phyloP scores from a whole-genome alignment of 2,113 vertebrate species.

The Eudyptes chrysolophus region DNA sequence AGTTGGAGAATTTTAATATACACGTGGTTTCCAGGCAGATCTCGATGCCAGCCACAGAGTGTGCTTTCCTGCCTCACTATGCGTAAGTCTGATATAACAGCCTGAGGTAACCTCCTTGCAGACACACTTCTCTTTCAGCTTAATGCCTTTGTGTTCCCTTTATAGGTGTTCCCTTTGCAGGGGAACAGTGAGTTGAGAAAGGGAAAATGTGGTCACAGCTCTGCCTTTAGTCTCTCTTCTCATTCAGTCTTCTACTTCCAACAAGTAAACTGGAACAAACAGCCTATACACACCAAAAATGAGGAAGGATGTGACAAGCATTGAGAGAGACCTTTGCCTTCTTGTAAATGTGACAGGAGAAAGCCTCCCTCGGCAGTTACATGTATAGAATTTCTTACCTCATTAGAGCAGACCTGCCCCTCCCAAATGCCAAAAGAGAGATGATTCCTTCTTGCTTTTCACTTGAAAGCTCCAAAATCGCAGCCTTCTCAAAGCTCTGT shows the following conservation, averaged over 20 bases:
- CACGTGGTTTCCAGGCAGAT: not conserved
- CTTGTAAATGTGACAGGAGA: not conserved
- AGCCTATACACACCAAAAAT: not conserved
- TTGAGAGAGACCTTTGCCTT: not conserved
- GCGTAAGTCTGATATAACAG: not conserved
- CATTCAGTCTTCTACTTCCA: not conserved
- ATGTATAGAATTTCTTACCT: not conserved
- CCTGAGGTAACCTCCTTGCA: not conserved
- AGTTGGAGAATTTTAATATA: not conserved
- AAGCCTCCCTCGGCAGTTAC: not conserved
- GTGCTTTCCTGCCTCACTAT: not conserved
- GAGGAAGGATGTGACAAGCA: not conserved
- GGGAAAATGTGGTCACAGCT: not conserved
- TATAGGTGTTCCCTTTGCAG: not conserved
- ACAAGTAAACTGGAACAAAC: not conserved
- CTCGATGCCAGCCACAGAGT: not conserved
- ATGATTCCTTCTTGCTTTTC: not conserved
- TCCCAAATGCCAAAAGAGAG: not conserved
- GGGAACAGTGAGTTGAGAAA: not conserved
- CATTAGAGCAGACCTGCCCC: not conserved
- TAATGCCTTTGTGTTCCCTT: not conserved
- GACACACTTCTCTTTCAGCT: not conserved
- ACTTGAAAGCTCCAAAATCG: not conserved
- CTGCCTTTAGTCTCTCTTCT: not conserved
- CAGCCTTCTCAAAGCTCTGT: not conserved